Conservation (phyloP, 2,888 invertebrate species). For the Drosophila imparisetae region DNA sequence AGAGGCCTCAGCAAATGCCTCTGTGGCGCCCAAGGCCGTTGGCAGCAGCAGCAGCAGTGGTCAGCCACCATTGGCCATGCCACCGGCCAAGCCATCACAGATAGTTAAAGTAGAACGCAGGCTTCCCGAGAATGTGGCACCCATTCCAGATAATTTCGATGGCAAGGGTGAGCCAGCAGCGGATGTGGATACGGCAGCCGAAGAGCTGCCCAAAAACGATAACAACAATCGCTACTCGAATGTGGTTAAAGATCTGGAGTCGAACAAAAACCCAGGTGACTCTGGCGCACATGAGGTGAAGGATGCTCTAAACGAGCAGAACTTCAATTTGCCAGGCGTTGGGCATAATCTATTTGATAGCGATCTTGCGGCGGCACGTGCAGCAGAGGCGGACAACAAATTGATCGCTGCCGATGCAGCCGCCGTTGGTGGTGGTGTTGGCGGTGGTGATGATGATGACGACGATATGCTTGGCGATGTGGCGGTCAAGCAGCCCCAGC, state of each 20-base stretch:
- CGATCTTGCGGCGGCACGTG: conserved; percentile 47
- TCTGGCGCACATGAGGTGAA: conserved; percentile 84
- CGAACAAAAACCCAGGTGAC: conserved; percentile 72
- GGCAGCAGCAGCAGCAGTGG: conserved; percentile 66
- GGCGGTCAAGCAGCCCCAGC: conserved; percentile 74
- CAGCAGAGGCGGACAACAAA: conserved; percentile 47
- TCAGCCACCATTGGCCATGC: conserved; percentile 64
- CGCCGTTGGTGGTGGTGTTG: conserved; percentile 52
- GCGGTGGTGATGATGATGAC: conserved; percentile 69
- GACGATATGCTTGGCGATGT: conserved; percentile 78
- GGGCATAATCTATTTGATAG: conserved; percentile 79
- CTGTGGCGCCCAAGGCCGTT: conserved; percentile 51
- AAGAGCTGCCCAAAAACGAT: conserved; percentile 71
- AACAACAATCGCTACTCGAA: conserved; percentile 83
- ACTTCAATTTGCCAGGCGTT: conserved; percentile 82
- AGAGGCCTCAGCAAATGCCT: conserved; percentile 44
- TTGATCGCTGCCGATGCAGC: conserved; percentile 47
- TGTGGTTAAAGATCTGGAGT: conserved; percentile 76
- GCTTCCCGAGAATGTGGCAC: conserved; percentile 83
- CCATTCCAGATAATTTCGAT: conserved; percentile 84
- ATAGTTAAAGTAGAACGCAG: conserved; percentile 68
- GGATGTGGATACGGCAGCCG: conserved; percentile 72
- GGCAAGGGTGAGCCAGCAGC: conserved; percentile 58
- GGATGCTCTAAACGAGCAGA: conserved; percentile 82
- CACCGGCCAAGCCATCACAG: conserved; percentile 60